Evolutionary conservation across 2,113 vertebrate genomes (phyloP).

Genomic region (Alosa alosa): DNA sequence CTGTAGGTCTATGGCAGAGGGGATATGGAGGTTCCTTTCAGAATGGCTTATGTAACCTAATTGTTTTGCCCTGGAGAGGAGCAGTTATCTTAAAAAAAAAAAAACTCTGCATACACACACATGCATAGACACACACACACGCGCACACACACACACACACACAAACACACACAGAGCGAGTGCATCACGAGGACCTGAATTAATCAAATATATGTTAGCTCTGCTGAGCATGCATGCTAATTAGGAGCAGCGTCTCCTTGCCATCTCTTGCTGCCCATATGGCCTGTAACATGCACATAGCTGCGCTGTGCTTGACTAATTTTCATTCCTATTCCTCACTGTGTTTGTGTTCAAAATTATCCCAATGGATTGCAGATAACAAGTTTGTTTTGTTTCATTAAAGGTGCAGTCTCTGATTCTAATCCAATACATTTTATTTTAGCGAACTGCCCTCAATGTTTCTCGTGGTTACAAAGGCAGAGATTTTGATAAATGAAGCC

Average conservation of each 20-base stretch:
- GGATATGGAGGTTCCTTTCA: conserved; percentile 50
- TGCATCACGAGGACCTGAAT: conserved; percentile 9
- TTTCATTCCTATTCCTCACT: not conserved
- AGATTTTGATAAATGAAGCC: not conserved
- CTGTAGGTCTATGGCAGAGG: conserved; percentile 52
- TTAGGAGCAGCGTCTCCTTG: not conserved
- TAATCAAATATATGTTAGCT: conserved; percentile 18
- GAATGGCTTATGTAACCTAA: conserved; percentile 62
- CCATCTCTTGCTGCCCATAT: conserved; percentile 8
- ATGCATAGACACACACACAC: not conserved
- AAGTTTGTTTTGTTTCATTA: not conserved
- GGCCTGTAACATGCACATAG: conserved; percentile 19
- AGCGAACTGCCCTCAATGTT: not conserved
- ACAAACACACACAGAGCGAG: not conserved
- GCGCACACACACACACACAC: not conserved
- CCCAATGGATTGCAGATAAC: not conserved
- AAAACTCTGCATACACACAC: not conserved
- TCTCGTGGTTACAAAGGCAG: too few species aligned
- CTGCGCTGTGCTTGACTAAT: not conserved
- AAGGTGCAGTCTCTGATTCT: not conserved
- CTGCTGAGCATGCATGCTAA: conserved; percentile 10
- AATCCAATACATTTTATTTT: not conserved
- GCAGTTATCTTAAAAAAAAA: conserved; percentile 51
- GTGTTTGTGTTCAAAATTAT: not conserved
- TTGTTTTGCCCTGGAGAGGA: conserved; percentile 57